Conservation (phyloP, 1,140 invertebrate species). For the Drosophila nigromelanica region DNA sequence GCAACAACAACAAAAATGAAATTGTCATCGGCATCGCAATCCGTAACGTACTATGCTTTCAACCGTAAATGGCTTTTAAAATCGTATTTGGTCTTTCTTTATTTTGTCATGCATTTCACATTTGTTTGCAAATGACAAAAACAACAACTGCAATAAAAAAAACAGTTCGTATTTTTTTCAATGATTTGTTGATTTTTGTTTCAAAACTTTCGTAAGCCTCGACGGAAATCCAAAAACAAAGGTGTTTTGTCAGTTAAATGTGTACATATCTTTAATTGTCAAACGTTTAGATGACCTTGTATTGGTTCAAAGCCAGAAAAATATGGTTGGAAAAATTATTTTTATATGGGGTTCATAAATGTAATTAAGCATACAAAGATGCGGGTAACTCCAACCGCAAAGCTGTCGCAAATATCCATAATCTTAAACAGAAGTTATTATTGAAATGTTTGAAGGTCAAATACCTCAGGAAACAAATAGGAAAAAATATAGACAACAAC, state of each 20-base stretch:
- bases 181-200: conserved; percentile 48
- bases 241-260: conserved; percentile 4
- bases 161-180: conserved; percentile 25
- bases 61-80: conserved; percentile 52
- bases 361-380: conserved; percentile 19
- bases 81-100: conserved; percentile 43
- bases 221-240: conserved; percentile 26
- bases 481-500: neutral
- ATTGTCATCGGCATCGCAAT: conserved; percentile 45
- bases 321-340: conserved; percentile 27
- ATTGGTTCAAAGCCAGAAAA: conserved; percentile 46
- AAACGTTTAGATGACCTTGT: conserved; percentile 38
- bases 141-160: conserved; percentile 27
- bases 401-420: neutral
- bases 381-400: conserved; percentile 22
- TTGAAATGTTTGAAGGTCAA: conserved; percentile 3
- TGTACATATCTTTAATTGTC: conserved; percentile 24
- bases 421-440: neutral
- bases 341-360: neutral
- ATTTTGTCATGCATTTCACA: conserved; percentile 34
- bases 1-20: conserved; percentile 18
- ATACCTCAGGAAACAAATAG: neutral
- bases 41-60: conserved; percentile 46
- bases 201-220: conserved; percentile 27
- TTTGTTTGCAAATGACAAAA: conserved; percentile 13